Evolutionary conservation across 2,888 invertebrate genomes (phyloP).

Genomic region (Romanomermis culicivorax): DNA sequence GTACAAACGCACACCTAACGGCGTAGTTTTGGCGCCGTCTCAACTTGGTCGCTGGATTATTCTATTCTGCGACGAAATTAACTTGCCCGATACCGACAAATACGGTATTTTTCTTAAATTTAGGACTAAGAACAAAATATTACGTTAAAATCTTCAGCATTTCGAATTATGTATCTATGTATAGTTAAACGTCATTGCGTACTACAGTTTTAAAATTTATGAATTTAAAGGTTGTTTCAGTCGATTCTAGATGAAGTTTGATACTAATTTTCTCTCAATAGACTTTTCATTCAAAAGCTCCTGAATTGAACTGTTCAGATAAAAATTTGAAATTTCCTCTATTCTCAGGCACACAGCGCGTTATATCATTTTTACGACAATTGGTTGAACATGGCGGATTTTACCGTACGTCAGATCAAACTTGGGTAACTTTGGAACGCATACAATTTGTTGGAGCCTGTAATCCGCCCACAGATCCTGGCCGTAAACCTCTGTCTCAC

Average conservation of each 20-base stretch:
- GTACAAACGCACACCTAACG: slow-evolving; percentile 93
- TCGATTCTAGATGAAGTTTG: no score
- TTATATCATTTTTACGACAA: slow-evolving; percentile 95
- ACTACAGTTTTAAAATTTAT: no score
- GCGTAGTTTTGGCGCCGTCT: slow-evolving; percentile 77
- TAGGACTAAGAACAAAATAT: no score
- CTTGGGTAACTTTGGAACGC: slow-evolving; percentile 86
- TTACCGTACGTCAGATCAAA: slow-evolving; percentile 70
- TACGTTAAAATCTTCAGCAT: no score
- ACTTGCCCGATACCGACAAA: slow-evolving; percentile 94
- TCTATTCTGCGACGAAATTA: slow-evolving; percentile 98
- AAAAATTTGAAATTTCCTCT: no score
- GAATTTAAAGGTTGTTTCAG: no score
- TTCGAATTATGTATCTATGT: no score
- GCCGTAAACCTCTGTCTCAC: slow-evolving; percentile 80
- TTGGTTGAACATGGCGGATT: slow-evolving; percentile 70
- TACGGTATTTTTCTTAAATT: slow-evolving; percentile 47
- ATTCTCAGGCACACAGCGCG: slow-evolving; percentile 48
- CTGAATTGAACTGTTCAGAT: no score
- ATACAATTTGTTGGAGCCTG: slow-evolving; percentile 99
- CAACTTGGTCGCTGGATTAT: slow-evolving; percentile 68
- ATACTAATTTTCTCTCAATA: no score
- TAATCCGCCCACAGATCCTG: slow-evolving; percentile 97
- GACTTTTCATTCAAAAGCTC: no score
- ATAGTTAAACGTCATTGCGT: no score